These are phyloP conservation scores for Chaetops frenatus DNA, from an alignment of 2,113 vertebrate species.

Conservation along the genomic window DNA sequence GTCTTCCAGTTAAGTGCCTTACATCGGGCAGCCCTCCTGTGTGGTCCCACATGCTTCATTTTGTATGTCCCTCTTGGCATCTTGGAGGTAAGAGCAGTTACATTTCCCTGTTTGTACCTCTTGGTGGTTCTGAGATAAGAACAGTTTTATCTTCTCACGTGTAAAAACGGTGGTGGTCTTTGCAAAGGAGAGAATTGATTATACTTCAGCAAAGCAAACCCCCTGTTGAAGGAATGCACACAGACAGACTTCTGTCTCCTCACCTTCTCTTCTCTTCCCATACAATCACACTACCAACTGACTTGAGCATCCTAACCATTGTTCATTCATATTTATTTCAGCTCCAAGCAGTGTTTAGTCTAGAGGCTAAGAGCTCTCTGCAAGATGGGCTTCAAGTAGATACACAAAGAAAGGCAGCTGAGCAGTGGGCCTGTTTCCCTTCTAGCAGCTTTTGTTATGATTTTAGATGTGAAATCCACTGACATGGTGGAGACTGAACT, in stretches of 20 bases:
- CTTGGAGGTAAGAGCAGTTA: neutral
- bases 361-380: conserved; percentile 1
- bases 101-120: neutral
- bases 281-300: neutral
- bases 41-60: neutral
- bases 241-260: neutral
- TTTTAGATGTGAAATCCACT: conserved; percentile 22
- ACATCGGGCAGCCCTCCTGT: neutral
- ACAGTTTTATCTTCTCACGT: neutral
- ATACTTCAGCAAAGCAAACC: neutral
- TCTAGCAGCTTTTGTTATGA: conserved; percentile 32
- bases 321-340: conserved; percentile 25
- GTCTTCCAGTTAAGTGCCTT: neutral
- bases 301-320: neutral
- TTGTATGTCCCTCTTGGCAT: neutral
- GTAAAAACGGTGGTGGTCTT: neutral
- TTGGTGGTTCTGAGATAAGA: neutral
- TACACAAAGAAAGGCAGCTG: neutral
- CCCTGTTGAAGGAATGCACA: neutral
- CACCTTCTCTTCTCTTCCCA: neutral
- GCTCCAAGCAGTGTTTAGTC: neutral
- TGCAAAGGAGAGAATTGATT: neutral
- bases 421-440: conserved; percentile 11
- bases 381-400: conserved; percentile 21
- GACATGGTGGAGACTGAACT: neutral